Evolutionary conservation across 1,140 invertebrate species (phyloP).

Genomic region (Plodia interpunctella): DNA sequence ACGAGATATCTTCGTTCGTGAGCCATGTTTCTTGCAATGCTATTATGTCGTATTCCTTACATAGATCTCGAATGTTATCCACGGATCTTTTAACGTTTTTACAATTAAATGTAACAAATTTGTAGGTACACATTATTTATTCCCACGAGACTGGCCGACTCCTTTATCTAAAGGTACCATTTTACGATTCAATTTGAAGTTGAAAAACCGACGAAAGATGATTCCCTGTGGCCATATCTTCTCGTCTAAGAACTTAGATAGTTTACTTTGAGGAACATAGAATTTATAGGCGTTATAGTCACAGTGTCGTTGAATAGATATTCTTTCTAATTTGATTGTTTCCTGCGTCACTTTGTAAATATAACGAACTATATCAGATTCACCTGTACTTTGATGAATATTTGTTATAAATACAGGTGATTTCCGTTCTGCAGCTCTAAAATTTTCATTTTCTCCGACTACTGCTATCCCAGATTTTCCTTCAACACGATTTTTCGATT

Average conservation of each 20-base stretch:
- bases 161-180: neutral
- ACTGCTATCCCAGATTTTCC: no score
- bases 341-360: neutral
- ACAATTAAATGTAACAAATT: constrained; percentile 9
- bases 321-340: neutral
- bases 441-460: no score
- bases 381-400: no score
- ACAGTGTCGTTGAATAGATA: neutral
- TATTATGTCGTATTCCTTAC: constrained; percentile 6
- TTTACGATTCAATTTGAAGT: neutral
- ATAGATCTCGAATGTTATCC: constrained; percentile 3
- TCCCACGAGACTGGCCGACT: neutral
- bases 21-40: constrained; percentile 18
- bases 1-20: neutral
- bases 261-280: neutral
- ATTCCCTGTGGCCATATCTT: neutral
- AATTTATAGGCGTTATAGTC: neutral
- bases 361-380: constrained; percentile 3
- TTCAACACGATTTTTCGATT: no score
- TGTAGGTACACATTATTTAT: neutral
- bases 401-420: no score
- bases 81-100: constrained; percentile 12
- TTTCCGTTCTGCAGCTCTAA: no score
- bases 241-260: neutral
- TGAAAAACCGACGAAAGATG: neutral